Percentiles rank a stretch among this genome's conserved stretches.
These are phyloP conservation scores for Nannospalax galili DNA, from an alignment of 2,113 vertebrate species.

Conservation along the genomic window DNA sequence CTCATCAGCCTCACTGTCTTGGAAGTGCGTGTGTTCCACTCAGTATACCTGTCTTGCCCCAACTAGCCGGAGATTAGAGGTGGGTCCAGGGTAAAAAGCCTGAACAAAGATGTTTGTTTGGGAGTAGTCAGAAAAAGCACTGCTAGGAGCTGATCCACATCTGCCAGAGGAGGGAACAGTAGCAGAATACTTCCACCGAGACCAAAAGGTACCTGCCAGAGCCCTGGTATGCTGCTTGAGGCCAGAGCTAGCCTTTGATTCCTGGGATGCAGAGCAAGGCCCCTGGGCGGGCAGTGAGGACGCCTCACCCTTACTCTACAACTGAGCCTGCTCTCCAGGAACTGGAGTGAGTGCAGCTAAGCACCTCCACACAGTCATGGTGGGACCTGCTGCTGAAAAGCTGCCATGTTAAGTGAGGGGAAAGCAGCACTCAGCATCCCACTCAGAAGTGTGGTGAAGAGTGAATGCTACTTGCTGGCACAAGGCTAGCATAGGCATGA, in stretches of 20 bases:
- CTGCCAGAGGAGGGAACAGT: neutral
- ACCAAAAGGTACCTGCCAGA: neutral
- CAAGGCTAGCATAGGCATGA: neutral
- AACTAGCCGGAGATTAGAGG: neutral
- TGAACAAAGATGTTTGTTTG: neutral
- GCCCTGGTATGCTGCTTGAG: neutral
- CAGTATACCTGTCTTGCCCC: neutral
- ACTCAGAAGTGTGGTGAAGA: neutral
- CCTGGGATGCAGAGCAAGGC: neutral
- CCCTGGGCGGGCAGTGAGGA: neutral
- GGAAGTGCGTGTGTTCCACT: neutral
- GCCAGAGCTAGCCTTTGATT: neutral
- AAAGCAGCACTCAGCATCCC: accelerated
- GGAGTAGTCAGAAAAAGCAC: neutral
- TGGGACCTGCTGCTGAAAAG: neutral
- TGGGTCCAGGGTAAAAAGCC: neutral
- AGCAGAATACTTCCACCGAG: neutral
- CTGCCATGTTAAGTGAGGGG: neutral
- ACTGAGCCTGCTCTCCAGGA: neutral
- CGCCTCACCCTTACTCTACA: too few species aligned
- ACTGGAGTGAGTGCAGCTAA: neutral
- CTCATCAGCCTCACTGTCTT: neutral
- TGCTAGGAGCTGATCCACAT: neutral
- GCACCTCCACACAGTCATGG: neutral
- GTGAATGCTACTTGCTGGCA: too few species aligned